phyloP scores from a whole-genome alignment of 2,888 invertebrate genomes.

The Calliopum simillimum region DNA sequence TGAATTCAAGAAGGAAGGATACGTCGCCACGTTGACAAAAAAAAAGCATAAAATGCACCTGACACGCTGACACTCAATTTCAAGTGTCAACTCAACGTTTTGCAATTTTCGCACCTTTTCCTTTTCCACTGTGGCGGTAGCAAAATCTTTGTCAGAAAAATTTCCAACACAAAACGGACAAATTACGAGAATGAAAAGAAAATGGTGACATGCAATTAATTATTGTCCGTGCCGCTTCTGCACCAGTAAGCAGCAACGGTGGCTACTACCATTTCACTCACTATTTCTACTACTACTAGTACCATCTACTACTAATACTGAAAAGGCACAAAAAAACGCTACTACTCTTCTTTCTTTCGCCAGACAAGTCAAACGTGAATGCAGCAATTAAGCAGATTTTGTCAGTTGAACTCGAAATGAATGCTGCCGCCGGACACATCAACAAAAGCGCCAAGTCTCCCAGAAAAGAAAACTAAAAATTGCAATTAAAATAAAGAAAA shows the following conservation, averaged over 20 bases:
- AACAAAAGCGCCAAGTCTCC: background rate
- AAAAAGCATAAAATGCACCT: constrained; percentile 6
- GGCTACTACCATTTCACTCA: background rate
- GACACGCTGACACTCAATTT: constrained; percentile 20
- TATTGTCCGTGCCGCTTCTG: constrained; percentile 23
- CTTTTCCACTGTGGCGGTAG: background rate
- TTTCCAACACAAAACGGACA: constrained; percentile 14
- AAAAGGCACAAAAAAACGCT: no score
- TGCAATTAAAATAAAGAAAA: constrained; percentile 9
- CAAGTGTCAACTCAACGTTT: constrained; percentile 12
- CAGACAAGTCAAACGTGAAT: constrained; percentile 59
- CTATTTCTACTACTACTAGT: background rate
- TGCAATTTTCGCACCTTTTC: constrained; percentile 14
- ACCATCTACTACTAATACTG: background rate
- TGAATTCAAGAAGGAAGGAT: no score
- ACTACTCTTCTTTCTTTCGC: constrained; percentile 16
- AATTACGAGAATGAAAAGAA: constrained; percentile 19
- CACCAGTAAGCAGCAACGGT: background rate
- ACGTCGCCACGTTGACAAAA: no score
- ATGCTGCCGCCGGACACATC: background rate
- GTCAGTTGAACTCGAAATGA: constrained; percentile 39
- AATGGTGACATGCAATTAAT: constrained; percentile 34
- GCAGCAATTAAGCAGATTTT: constrained; percentile 56
- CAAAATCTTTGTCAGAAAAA: background rate
- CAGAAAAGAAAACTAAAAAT: constrained; percentile 1